Evolutionary conservation across 2,797 vertebrate species (phyloP), one percentile per base, ranked within the genome.

Genomic region (Malacoctenus gilli): DNA sequence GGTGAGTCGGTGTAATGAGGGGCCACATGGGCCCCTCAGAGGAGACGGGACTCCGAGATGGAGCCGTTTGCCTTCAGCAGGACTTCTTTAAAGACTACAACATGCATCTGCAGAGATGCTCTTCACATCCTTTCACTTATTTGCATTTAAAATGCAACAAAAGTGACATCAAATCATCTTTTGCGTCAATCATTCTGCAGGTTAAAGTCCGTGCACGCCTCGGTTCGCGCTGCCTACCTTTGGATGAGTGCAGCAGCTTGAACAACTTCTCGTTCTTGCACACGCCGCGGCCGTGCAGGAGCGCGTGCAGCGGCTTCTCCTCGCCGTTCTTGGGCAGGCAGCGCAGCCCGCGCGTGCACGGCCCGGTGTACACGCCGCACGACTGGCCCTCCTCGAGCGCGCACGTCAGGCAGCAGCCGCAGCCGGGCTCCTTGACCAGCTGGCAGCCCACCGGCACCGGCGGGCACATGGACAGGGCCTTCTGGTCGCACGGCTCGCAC

Each of bases 321-420:
- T 97, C 95, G 32, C 93, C 94, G 84, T 90, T 92, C 66, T 93
- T 93, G 8, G 96, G 96, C 15, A 97, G 89, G 85, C 96, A 98
- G 68, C 95, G 94, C 56, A 97, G 91, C 55, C 95, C 94, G 42
- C 89, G 92, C 84, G 91, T 89, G 86, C 96, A 98, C 75, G 94
- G 94, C 82, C 94, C 93, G 0, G 95, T 97, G 93, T 98, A 98
- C 73, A 98, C 95, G 52, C 96, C 96, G 84, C 96, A 97, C 61
- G 92, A 65, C 83, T 93, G 93, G 15, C 94, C 94, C 87, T 95
- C 94, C 0, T 90, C 91, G 80, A 96, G 93, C 74, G 95, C 96
- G 86, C 96, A 98, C 44, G 95, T 98, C 89, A 93, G 89, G 85
- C 96, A 98, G 92, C 96, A 98, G 77, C 96, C 96, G 85, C 96